Evolutionary conservation across 2,888 invertebrate species (phyloP).

Genomic region (Exephanes ischioxanthus): DNA sequence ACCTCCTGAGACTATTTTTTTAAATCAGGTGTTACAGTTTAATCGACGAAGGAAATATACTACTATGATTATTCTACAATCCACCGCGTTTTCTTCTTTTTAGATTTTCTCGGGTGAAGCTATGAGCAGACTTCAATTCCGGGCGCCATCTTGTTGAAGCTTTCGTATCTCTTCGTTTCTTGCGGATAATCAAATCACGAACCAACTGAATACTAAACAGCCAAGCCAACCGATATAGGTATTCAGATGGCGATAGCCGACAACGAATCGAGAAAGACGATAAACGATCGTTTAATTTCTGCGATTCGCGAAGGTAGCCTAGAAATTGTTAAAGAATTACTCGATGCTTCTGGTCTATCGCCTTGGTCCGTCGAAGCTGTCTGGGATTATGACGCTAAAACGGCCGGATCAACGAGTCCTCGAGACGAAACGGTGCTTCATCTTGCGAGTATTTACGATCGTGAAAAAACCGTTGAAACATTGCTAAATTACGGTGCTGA

Average conservation of each 20-base stretch:
- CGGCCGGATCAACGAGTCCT: neutral
- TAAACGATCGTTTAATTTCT: too few species aligned
- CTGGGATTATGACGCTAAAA: neutral
- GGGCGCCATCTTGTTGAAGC: neutral
- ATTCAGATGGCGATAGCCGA: neutral
- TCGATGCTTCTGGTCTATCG: neutral
- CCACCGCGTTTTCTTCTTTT: neutral
- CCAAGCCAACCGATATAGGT: neutral
- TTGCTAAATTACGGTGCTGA: neutral
- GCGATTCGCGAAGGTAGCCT: neutral
- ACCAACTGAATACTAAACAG: neutral
- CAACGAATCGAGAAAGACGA: too few species aligned
- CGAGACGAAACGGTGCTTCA: neutral
- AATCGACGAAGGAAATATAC: neutral
- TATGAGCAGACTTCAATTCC: neutral
- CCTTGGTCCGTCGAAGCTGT: neutral
- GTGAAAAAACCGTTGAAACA: neutral
- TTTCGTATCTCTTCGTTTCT: neutral
- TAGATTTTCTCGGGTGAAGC: neutral
- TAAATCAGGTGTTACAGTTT: neutral
- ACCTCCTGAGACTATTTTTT: too few species aligned
- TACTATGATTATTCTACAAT: neutral
- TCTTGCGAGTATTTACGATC: neutral
- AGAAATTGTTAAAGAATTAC: neutral
- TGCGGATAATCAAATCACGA: neutral